Conservation (phyloP, 2,888 invertebrate species). For the Notodromas monacha region DNA sequence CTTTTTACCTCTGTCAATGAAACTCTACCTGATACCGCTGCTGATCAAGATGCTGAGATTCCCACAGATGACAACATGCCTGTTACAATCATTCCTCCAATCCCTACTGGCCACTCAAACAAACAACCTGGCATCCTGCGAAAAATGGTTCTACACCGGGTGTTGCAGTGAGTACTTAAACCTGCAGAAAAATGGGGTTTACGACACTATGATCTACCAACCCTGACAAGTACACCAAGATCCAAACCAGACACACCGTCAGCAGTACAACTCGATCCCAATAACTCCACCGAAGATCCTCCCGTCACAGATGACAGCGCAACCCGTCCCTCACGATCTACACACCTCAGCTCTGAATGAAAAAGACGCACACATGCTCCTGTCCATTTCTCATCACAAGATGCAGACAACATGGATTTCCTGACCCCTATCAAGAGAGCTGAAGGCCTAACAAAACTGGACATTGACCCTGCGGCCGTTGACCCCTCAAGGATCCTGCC, state of each 20-base stretch:
- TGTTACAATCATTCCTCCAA: conserved; percentile 4
- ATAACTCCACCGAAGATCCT: conserved; percentile 4
- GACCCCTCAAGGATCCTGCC: conserved; percentile 4
- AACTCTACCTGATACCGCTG: conserved; percentile 4
- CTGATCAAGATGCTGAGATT: conserved; percentile 2
- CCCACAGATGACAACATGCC: conserved; percentile 4
- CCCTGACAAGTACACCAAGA: conserved; percentile 4
- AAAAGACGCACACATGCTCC: conserved; percentile 4
- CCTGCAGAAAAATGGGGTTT: neutral
- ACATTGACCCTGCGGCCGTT: conserved; percentile 4
- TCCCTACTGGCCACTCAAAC: conserved; percentile 4
- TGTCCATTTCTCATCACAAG: conserved; percentile 4
- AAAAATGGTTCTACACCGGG: neutral
- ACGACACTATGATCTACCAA: conserved; percentile 4
- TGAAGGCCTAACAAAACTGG: conserved; percentile 4
- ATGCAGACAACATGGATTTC: conserved; percentile 4
- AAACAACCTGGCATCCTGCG: conserved; percentile 2
- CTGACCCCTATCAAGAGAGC: conserved; percentile 1
- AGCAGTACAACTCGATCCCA: conserved; percentile 4
- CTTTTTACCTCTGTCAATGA: conserved; percentile 2
- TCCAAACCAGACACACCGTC: conserved; percentile 1
- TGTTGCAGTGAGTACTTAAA: neutral
- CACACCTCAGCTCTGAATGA: conserved; percentile 2
- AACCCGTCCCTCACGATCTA: conserved; percentile 4
- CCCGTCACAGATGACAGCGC: conserved; percentile 2